A percentile compares a stretch with the other conserved stretches of the same genome.
Conservation (phyloP, 1,140 invertebrate genomes). For the Zaprionus ornatus region DNA sequence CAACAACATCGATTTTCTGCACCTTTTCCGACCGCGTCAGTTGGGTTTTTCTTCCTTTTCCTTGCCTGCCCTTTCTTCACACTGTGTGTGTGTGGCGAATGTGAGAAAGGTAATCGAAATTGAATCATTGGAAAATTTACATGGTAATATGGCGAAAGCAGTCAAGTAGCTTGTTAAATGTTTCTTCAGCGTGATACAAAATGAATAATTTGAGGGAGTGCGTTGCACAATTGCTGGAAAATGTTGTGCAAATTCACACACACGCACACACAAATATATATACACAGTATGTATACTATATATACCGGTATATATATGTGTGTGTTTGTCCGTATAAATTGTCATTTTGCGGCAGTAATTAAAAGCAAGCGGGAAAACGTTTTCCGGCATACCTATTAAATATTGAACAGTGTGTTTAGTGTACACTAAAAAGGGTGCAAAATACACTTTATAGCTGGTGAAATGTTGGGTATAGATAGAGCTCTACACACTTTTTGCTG, state of each 20-base stretch:
- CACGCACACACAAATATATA: not conserved
- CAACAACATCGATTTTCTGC: constrained; percentile 54
- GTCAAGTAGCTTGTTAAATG: constrained; percentile 43
- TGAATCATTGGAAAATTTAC: constrained; percentile 72
- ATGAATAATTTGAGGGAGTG: constrained; percentile 28
- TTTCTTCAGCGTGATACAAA: constrained; percentile 21
- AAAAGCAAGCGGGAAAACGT: constrained; percentile 56
- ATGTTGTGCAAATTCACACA: constrained; percentile 21
- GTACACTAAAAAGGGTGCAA: not conserved
- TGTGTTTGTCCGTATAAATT: not conserved
- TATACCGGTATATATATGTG: constrained; percentile 3
- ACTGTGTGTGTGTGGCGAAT: not conserved
- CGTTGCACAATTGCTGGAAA: constrained; percentile 11
- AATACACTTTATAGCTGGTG: not conserved
- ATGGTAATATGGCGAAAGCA: constrained; percentile 36
- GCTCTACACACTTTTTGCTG: not conserved
- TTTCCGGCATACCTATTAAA: constrained; percentile 30
- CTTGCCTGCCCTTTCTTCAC: constrained; percentile 26
- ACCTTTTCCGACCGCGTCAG: not conserved
- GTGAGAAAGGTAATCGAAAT: constrained; percentile 52
- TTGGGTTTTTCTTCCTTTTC: constrained; percentile 42
- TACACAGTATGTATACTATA: not conserved
- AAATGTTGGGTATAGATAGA: not conserved
- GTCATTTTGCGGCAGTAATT: constrained; percentile 48
- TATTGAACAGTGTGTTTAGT: constrained; percentile 1